phyloP scores from a whole-genome alignment of 2,797 vertebrate genomes.

The Clarias platycephalus region DNA sequence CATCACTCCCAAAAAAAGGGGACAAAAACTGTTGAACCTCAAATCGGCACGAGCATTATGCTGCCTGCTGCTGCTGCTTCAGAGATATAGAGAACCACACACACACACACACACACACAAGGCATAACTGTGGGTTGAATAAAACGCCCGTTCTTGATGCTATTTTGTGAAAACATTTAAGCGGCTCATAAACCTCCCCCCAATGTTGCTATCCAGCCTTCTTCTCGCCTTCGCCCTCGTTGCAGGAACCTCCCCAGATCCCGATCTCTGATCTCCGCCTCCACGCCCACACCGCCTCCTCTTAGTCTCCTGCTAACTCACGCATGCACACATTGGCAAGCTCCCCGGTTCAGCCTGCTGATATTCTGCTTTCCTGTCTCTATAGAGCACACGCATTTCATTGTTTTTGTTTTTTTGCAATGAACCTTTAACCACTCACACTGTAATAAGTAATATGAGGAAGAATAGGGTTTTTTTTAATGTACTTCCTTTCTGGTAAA shows the following conservation, averaged over 20 bases:
- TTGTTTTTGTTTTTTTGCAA: slow-evolving; percentile 4
- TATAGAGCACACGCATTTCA: neutral
- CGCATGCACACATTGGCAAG: slow-evolving; percentile 56
- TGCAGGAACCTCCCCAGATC: slow-evolving; percentile 47
- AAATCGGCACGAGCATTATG: neutral
- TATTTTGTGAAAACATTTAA: slow-evolving; percentile 19
- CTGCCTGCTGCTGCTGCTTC: neutral
- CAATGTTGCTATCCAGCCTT: slow-evolving; percentile 33
- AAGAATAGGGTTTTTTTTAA: neutral
- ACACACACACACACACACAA: neutral
- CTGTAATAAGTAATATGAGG: neutral
- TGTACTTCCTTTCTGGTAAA: neutral
- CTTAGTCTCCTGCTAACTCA: neutral
- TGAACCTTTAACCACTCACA: slow-evolving; percentile 1
- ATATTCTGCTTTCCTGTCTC: slow-evolving; percentile 10
- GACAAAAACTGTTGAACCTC: slow-evolving; percentile 11
- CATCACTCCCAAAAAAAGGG: neutral
- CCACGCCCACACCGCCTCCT: slow-evolving; percentile 27
- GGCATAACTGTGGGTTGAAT: slow-evolving; percentile 23
- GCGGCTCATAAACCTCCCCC: neutral
- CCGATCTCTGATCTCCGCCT: slow-evolving; percentile 38
- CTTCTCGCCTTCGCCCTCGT: slow-evolving; percentile 41
- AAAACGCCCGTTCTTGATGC: slow-evolving; percentile 6
- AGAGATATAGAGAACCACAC: neutral
- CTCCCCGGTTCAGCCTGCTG: slow-evolving; percentile 46